Evolutionary conservation across 2,888 invertebrate species (phyloP).

Genomic region (Drosophila trichaetosa): DNA sequence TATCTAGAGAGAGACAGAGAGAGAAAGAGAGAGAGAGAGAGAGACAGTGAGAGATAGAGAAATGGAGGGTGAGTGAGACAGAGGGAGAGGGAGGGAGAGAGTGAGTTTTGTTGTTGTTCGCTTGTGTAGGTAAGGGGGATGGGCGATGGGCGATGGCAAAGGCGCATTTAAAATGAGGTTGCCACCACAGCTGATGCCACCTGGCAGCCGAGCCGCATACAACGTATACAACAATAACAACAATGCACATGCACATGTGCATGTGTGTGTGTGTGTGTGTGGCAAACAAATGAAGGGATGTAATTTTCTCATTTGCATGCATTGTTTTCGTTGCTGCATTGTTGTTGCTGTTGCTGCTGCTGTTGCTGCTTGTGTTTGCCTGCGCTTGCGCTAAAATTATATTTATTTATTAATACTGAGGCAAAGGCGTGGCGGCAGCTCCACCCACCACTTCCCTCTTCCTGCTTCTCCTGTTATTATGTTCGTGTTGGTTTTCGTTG

Average conservation of each 20-base stretch:
- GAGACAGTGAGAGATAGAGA: slow-evolving; percentile 2
- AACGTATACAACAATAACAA: slow-evolving; percentile 40
- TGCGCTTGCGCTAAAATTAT: slow-evolving; percentile 85
- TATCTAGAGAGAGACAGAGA: slow-evolving; percentile 5
- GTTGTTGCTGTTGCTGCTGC: slow-evolving; percentile 49
- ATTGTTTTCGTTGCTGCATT: slow-evolving; percentile 64
- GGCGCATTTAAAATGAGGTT: slow-evolving; percentile 71
- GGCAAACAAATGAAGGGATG: slow-evolving; percentile 84
- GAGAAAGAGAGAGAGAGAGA: background rate
- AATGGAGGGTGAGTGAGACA: slow-evolving; percentile 5
- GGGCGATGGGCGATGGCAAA: slow-evolving; percentile 11
- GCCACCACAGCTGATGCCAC: slow-evolving; percentile 71
- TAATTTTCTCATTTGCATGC: slow-evolving; percentile 82
- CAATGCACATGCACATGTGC: slow-evolving; percentile 14
- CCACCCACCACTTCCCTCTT: slow-evolving; percentile 23
- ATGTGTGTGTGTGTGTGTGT: slow-evolving; percentile 46
- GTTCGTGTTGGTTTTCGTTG: slow-evolving; percentile 34
- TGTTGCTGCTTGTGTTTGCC: slow-evolving; percentile 63
- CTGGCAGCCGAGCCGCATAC: slow-evolving; percentile 21
- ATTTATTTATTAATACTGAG: slow-evolving; percentile 85
- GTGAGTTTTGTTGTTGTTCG: slow-evolving; percentile 3
- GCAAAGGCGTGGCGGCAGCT: slow-evolving; percentile 73
- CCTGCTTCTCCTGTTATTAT: slow-evolving; percentile 38
- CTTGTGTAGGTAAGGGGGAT: slow-evolving; percentile 18
- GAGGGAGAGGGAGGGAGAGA: slow-evolving; percentile 7